These are phyloP conservation scores for Zophobas morio DNA, from an alignment of 1,140 invertebrate genomes.

Conservation along the genomic window DNA sequence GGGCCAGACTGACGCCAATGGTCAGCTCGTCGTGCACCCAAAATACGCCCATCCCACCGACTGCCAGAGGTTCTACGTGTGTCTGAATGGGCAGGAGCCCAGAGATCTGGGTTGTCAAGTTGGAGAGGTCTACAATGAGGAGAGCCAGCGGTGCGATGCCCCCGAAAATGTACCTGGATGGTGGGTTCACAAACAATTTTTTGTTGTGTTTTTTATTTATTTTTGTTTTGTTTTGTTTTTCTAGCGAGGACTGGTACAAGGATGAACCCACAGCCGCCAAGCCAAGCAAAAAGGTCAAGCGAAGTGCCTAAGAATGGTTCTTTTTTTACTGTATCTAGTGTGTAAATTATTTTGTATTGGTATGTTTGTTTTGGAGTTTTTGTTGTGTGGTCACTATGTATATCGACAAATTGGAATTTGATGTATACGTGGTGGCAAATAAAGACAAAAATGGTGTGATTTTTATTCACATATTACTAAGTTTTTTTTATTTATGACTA, in stretches of 20 bases:
- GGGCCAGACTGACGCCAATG: slow-evolving; percentile 76
- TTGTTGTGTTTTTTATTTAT: no score
- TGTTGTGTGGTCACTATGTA: no score
- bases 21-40: slow-evolving; percentile 85
- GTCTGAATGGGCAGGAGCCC: slow-evolving; percentile 87
- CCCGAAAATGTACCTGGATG: slow-evolving; percentile 91
- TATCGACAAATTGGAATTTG: no score
- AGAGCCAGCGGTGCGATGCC: slow-evolving; percentile 84
- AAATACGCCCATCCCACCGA: slow-evolving; percentile 88
- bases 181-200: slow-evolving; percentile 69
- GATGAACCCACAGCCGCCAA: slow-evolving; percentile 70
- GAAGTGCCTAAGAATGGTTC: neutral
- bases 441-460: no score
- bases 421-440: no score
- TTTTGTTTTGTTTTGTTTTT: slow-evolving; percentile 64
- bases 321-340: no score
- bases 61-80: slow-evolving; percentile 92
- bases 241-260: slow-evolving; percentile 90
- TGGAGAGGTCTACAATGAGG: slow-evolving; percentile 90
- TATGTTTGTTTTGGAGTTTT: no score
- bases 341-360: no score
- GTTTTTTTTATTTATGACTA: no score
- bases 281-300: slow-evolving; percentile 61
- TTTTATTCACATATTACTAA: no score
- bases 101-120: slow-evolving; percentile 87